These are phyloP conservation scores for Aporophyla nigra DNA, from an alignment of 2,888 invertebrate genomes.

Conservation along the genomic window DNA sequence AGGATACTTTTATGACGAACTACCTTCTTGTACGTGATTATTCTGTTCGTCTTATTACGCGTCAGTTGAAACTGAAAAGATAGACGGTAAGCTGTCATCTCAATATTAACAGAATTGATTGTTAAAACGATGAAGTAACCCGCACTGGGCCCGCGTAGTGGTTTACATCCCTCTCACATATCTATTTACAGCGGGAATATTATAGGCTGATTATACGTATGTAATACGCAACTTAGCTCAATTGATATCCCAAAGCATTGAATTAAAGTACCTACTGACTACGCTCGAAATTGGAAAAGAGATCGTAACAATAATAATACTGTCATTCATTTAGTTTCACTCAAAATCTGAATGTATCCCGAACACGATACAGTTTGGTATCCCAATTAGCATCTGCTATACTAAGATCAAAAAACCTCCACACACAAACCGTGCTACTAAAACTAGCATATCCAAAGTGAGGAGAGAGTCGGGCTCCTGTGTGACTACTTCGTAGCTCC, in stretches of 20 bases:
- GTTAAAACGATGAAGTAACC: not conserved
- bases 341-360: not conserved
- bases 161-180: not conserved
- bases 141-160: not conserved
- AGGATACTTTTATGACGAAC: constrained; percentile 37
- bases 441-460: constrained; percentile 49
- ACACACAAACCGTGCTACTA: not conserved
- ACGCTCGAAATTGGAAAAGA: not conserved
- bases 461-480: constrained; percentile 20
- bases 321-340: not conserved
- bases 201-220: not conserved
- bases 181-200: not conserved
- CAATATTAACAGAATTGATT: constrained; percentile 1
- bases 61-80: not conserved
- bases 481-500: constrained; percentile 69
- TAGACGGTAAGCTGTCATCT: not conserved
- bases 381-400: not conserved
- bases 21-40: not conserved
- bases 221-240: not conserved
- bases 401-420: not conserved
- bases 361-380: not conserved
- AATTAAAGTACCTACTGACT: not conserved
- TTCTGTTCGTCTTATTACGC: constrained; percentile 7
- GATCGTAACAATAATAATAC: not conserved
- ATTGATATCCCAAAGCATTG: not conserved